Percentiles rank a stretch among this genome's conserved stretches.
Evolutionary conservation across 30 jellyfish, hydroid and myxozoan genomes (phyloP).

Genomic region (Rhopilema esculentum): DNA sequence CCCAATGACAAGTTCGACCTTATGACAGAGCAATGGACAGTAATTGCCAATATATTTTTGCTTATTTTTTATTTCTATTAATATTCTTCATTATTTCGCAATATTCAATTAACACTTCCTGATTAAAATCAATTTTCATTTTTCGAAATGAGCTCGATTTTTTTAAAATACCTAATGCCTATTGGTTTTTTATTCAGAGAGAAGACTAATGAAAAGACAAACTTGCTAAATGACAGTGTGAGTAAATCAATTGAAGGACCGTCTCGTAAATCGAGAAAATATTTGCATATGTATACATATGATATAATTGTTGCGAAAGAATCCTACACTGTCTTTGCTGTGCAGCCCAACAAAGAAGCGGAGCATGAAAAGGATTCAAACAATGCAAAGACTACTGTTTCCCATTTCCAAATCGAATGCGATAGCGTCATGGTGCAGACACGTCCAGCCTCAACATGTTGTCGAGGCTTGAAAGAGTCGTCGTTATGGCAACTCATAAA

Average conservation of each 20-base stretch:
- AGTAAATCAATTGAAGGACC: not conserved
- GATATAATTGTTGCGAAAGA: constrained; percentile 15
- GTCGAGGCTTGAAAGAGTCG: constrained; percentile 25
- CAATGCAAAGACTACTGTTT: not conserved
- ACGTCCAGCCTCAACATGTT: not conserved
- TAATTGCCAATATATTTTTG: too few species aligned
- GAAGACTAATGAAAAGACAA: not conserved
- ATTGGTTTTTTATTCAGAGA: too few species aligned
- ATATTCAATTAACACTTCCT: too few species aligned
- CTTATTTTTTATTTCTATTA: too few species aligned
- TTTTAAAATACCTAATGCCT: too few species aligned
- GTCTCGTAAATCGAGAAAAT: not conserved
- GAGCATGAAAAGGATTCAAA: not conserved
- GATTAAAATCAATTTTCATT: too few species aligned
- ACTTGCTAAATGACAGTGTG: not conserved
- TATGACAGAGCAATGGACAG: too few species aligned
- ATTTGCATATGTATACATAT: constrained; percentile 19
- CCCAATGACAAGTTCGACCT: too few species aligned
- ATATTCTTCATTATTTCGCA: too few species aligned
- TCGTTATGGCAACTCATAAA: constrained; percentile 21
- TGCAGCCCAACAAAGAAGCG: not conserved
- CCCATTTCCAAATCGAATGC: constrained; percentile 18
- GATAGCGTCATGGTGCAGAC: not conserved
- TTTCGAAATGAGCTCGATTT: too few species aligned
- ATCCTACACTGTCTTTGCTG: constrained; percentile 29